Percentiles rank a stretch among this genome's conserved stretches.
Conservation (phyloP, 2,113 vertebrate genomes). For the Dipodomys merriami region DNA sequence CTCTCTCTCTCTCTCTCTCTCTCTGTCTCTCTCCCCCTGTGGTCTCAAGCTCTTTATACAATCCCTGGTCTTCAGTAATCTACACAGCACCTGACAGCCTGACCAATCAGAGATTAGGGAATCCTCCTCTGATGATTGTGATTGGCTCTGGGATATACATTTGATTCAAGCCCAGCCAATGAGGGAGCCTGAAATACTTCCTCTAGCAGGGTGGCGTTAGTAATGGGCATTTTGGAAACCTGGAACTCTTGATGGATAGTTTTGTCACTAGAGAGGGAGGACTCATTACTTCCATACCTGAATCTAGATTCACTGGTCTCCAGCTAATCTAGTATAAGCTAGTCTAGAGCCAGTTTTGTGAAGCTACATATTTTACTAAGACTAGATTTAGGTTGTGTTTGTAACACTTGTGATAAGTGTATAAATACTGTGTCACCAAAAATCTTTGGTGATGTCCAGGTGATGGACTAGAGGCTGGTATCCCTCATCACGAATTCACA, state of each 20-base stretch:
- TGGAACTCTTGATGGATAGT: background rate
- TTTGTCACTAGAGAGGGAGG: background rate
- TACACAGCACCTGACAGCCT: background rate
- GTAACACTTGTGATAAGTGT: background rate
- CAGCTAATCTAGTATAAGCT: background rate
- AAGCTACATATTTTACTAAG: background rate
- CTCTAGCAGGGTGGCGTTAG: background rate
- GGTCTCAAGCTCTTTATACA: background rate
- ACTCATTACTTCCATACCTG: accelerated
- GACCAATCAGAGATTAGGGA: background rate
- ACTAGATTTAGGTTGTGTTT: background rate
- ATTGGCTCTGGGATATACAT: background rate
- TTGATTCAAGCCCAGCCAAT: background rate
- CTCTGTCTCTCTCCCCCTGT: background rate
- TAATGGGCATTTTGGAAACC: background rate
- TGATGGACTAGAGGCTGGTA: too few species aligned
- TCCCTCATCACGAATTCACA: background rate
- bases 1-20: too few species aligned
- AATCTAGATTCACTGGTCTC: background rate
- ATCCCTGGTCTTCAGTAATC: background rate
- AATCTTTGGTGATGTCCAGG: background rate
- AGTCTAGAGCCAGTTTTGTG: background rate
- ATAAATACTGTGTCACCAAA: background rate
- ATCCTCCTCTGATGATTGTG: background rate
- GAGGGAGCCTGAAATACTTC: background rate